Evolutionary conservation across 2,797 vertebrate genomes (phyloP).

Genomic region (Dendrocincla tyrannina): DNA sequence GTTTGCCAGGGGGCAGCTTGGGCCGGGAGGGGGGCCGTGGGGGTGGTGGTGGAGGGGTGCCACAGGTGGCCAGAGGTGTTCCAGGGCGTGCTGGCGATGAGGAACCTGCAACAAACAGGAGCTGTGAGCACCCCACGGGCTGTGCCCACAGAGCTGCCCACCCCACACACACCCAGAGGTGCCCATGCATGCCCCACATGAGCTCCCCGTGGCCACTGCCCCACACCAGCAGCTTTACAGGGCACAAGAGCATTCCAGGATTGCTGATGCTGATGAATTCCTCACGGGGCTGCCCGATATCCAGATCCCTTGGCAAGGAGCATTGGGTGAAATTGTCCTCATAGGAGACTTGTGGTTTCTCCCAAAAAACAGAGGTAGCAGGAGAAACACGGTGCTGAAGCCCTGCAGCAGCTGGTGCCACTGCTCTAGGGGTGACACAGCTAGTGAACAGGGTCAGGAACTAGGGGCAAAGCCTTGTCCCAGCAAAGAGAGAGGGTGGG

Average conservation of each 20-base stretch:
- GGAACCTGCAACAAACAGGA: slow-evolving; percentile 79
- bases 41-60: slow-evolving; percentile 82
- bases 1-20: slow-evolving; percentile 92
- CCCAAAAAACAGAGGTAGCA: fast-evolving
- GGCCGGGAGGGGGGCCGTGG: slow-evolving; percentile 86
- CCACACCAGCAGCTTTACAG: fast-evolving
- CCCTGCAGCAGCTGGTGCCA: too few relatives aligned
- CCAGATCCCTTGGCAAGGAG: fast-evolving
- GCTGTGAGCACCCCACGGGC: fast-evolving
- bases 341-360: fast-evolving
- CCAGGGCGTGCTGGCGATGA: slow-evolving; percentile 91
- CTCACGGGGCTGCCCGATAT: fast-evolving
- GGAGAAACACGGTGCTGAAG: fast-evolving
- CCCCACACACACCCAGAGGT: too few relatives aligned
- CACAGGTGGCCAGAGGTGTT: slow-evolving; percentile 84
- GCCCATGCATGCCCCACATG: fast-evolving
- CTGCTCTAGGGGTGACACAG: fast-evolving
- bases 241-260: fast-evolving
- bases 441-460: fast-evolving
- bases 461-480: neutral
- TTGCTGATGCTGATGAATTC: fast-evolving
- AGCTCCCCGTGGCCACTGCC: fast-evolving
- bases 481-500: fast-evolving
- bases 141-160: fast-evolving
- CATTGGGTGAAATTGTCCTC: fast-evolving